Base-by-base conservation (phyloP, 37 sponge, comb jelly and placozoan species). In the Chondrilla cf. caribensis region DNA sequence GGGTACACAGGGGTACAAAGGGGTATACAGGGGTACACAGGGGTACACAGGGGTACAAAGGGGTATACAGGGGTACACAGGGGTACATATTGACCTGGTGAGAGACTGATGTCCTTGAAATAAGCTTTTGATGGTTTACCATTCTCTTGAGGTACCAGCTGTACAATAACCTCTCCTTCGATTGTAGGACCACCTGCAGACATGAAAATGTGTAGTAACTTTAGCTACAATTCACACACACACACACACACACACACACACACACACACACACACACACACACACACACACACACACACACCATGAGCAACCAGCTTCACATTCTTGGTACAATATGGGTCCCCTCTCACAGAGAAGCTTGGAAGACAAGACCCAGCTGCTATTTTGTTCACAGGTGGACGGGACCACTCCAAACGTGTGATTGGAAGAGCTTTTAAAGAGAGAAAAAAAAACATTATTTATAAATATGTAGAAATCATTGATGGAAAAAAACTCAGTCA, bases 41-140 rank as follows among this genome's bases (percentile, higher is more conserved):
- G 8, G 58, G 26, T 39, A 60, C 62, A 58, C 64, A 60, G 51
- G 43, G 29, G 38, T 54, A 70, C 44, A 70, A 44, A 51, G 31
- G 42, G 29, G 42, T 70, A 78, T 55, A 60, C 71, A 78, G 33
- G 9, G 4, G 33, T 72, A 19, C 60, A 31, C 19, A 38, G n/a
- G 8, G 58, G 26, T 33, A 64, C 62, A 7, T n/a, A n/a, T n/a
- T n/a, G n/a, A 91, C 91, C 70, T 60, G 94, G 94, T 0, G 60
- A 62, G 15, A 93, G 31, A 5, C 70, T 58, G 37, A 93, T 60
- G 38, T 65, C 85, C 31, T 58, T 84, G 76, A 93, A 93, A n/a
- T 47, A 37, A 15, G 88, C 90, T 57, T 64, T 81, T 11, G 94
- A 90, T 24, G 70, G 86, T 40, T 82, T 85, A 2, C 85, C 88